Conservation (phyloP, 2,113 vertebrate species). For the Cettia cetti region DNA sequence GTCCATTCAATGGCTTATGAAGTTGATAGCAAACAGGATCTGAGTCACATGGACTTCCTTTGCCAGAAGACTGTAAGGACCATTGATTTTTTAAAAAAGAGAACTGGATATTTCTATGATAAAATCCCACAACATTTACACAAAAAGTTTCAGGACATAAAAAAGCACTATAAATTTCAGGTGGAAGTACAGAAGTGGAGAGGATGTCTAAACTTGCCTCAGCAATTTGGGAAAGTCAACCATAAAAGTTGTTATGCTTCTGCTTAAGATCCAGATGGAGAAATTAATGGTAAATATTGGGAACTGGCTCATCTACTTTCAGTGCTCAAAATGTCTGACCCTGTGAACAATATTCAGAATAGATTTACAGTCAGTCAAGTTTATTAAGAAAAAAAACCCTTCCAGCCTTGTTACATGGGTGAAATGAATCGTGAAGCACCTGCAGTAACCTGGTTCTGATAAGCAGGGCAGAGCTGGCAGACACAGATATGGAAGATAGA, state of each 20-base stretch:
- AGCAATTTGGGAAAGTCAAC: background rate
- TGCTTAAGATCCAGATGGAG: background rate
- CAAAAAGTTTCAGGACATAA: background rate
- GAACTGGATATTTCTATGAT: background rate
- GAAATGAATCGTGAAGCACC: background rate
- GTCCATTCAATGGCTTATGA: background rate
- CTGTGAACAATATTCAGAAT: background rate
- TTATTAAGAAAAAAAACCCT: background rate
- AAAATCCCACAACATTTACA: background rate
- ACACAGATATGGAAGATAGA: background rate
- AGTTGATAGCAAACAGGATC: background rate
- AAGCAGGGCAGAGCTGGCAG: background rate
- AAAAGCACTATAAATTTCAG: background rate
- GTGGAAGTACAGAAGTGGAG: background rate
- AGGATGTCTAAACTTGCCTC: background rate
- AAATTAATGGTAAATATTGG: background rate
- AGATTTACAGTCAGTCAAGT: background rate
- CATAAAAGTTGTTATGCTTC: background rate
- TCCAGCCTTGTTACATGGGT: background rate
- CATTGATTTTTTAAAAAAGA: background rate
- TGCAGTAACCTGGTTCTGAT: background rate
- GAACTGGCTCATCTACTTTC: background rate
- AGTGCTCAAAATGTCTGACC: background rate
- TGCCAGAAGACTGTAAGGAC: background rate
- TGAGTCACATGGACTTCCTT: background rate